Evolutionary conservation across 2,797 vertebrate genomes (phyloP), one percentile per base, ranked within the genome.

Genomic region (Phalloptychus januarius): DNA sequence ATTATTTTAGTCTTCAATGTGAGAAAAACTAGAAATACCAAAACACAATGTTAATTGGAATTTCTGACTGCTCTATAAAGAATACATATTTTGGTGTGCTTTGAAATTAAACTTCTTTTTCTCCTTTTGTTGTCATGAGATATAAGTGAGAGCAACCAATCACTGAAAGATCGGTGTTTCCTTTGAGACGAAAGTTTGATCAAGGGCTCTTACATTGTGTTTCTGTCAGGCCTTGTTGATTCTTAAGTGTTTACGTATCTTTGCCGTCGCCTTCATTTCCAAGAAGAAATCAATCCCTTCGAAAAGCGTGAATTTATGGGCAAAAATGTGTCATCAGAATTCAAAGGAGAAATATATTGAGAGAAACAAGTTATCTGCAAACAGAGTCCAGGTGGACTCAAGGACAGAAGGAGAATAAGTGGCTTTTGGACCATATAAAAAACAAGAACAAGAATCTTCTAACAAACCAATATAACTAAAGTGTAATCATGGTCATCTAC

Each of bases 31-130:
- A 54, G 33, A 73, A 73, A 73, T 40, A 38, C 11, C 71, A 54
- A 38, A 73, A 73, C 48, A 40, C 33, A 25, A 50, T 73, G 52
- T 54, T 52, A 73, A 73, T 50, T 54, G 33, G 33, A 54, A 73
- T 73, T 50, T 52, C 10, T 50, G 31, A 25, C 28, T 33, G 20
- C 46, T 54, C 36, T 73, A 38, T 7, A 3, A 73, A 73, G 20
- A 36, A 36, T 72, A 33, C 20, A 54, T 45, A 45, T 71, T 71
- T 73, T 15, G 4, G 33, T 54, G 11, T 54, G 20, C 3, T 33
- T 31, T 75, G 7, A 31, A 58, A 63, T 45, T 61, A 20, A 44
- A 31, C 31, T 42, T 58, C 28, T 71, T 33, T 46, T 5, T n/a
- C 0, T n/a, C 15, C 28, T 46, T 40, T 8, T 69, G 11, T 69